Evolutionary conservation across 2,113 vertebrate species (phyloP).

Genomic region (Saiga tatarica): DNA sequence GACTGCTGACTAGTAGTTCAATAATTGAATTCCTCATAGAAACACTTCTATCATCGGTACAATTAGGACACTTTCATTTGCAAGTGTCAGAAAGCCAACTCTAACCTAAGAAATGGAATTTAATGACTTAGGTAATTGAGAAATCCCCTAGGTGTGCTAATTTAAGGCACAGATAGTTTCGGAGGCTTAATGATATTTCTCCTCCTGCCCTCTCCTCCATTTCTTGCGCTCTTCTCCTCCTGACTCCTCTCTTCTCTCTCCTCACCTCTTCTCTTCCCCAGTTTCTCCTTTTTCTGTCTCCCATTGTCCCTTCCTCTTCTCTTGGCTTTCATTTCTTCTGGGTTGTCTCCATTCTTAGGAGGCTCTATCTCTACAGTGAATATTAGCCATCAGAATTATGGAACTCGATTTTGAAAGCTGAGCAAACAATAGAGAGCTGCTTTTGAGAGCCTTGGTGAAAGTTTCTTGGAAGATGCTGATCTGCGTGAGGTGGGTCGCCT

Average conservation of each 20-base stretch:
- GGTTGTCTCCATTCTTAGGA: background rate
- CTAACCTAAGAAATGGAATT: background rate
- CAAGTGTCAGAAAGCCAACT: background rate
- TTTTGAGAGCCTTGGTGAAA: background rate
- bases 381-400: background rate
- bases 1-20: background rate
- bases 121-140: slow-evolving; percentile 9
- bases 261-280: background rate
- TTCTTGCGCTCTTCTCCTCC: background rate
- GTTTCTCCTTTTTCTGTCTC: background rate
- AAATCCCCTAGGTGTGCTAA: background rate
- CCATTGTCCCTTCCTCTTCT: background rate
- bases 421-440: background rate
- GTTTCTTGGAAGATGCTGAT: background rate
- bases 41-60: background rate
- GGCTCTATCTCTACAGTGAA: background rate
- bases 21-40: slow-evolving; percentile 40
- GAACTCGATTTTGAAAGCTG: background rate
- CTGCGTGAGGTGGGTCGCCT: background rate
- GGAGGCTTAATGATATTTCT: background rate
- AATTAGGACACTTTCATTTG: slow-evolving; percentile 23
- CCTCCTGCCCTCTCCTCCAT: background rate
- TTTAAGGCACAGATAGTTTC: background rate
- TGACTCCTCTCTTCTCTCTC: background rate
- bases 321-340: background rate